Evolutionary conservation across 2,888 invertebrate species (phyloP).

Genomic region (Isoperla grammatica): DNA sequence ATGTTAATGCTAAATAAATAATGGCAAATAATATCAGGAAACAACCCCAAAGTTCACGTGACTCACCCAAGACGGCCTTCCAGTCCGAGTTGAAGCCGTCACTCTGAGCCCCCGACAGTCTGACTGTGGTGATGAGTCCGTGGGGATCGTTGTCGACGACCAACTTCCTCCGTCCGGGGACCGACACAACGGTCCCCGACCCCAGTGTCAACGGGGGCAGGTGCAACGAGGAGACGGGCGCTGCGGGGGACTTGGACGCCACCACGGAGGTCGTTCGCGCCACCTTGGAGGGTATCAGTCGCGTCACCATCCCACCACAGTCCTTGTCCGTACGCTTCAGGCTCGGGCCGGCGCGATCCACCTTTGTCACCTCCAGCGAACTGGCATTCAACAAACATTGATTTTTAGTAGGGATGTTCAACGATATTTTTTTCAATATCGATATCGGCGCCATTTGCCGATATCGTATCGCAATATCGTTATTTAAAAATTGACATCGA

Average conservation of each 20-base stretch:
- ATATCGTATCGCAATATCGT: no score
- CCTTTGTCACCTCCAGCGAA: slow-evolving; percentile 16
- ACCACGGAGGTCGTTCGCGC: background rate
- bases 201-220: background rate
- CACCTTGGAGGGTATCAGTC: slow-evolving; percentile 17
- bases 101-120: background rate
- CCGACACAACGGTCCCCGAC: background rate
- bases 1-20: no score
- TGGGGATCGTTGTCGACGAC: slow-evolving; percentile 1
- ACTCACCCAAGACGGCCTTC: slow-evolving; percentile 18
- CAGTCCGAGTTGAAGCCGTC: slow-evolving; percentile 9
- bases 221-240: background rate
- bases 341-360: background rate
- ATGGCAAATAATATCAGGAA: no score
- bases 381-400: no score
- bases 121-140: background rate
- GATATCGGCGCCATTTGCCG: no score
- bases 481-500: no score
- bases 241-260: slow-evolving; percentile 1
- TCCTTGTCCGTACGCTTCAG: slow-evolving; percentile 18
- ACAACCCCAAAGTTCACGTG: no score
- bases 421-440: no score
- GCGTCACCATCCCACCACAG: background rate
- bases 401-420: no score
- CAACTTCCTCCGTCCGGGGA: background rate